Percentiles rank a stretch among this genome's conserved stretches.
Evolutionary conservation across 2,113 vertebrate genomes (phyloP).

Genomic region (Daphoenositta chrysoptera): DNA sequence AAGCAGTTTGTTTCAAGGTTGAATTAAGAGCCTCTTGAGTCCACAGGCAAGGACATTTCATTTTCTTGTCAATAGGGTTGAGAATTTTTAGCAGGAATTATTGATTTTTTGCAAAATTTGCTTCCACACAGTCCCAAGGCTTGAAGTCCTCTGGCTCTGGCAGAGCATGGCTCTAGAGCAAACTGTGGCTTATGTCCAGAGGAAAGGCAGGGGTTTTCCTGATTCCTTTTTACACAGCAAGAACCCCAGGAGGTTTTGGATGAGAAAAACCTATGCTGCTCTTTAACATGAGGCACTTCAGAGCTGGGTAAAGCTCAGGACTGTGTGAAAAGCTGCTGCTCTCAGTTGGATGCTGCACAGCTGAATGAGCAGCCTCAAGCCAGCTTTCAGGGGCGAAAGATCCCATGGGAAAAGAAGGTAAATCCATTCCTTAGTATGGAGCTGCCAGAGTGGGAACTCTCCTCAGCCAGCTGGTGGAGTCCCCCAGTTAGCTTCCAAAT

Average conservation of each 20-base stretch:
- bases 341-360: background rate
- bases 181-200: background rate
- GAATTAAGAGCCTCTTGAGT: background rate
- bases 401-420: background rate
- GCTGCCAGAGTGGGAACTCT: background rate
- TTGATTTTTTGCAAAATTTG: background rate
- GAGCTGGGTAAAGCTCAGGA: background rate
- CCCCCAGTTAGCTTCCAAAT: background rate
- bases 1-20: background rate
- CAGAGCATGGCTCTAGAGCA: background rate
- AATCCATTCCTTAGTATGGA: background rate
- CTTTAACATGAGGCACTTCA: background rate
- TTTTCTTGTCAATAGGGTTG: background rate
- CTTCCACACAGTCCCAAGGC: background rate
- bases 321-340: background rate
- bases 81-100: background rate
- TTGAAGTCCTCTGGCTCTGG: background rate
- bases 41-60: background rate
- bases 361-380: background rate
- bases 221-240: background rate
- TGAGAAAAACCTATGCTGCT: background rate
- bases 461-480: background rate
- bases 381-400: background rate
- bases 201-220: background rate
- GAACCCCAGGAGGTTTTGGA: background rate